Percentiles rank a stretch among this genome's conserved stretches.
These are phyloP conservation scores for Catalaphyllia jardinei DNA, from an alignment of 64 coral and sea anemone genomes.

Conservation along the genomic window DNA sequence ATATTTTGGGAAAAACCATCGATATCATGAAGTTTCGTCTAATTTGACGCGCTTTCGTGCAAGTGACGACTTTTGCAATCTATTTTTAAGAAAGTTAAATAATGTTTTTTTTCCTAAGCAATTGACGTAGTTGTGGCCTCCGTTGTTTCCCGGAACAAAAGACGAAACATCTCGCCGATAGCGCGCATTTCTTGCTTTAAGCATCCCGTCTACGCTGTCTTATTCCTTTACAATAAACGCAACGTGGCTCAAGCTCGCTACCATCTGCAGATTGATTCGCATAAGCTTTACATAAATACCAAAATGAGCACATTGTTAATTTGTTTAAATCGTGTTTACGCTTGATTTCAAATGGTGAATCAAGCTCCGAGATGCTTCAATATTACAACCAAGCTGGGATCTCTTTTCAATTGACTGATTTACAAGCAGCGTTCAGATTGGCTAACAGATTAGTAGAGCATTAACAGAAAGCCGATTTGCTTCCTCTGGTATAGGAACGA, in stretches of 20 bases:
- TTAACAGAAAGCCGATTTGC: conserved; percentile 14
- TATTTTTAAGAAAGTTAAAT: conserved; percentile 34
- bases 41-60: conserved; percentile 14
- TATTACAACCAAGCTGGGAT: conserved; percentile 7
- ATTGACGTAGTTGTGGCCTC: conserved; percentile 27
- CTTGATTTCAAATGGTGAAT: conserved; percentile 24
- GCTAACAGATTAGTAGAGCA: not conserved
- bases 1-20: not conserved
- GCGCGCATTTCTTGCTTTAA: not conserved
- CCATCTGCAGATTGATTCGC: conserved; percentile 1
- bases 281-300: conserved; percentile 12
- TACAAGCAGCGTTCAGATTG: not conserved
- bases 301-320: conserved; percentile 13
- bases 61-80: not conserved
- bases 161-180: conserved; percentile 9
- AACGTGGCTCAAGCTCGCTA: conserved; percentile 1
- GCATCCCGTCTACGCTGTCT: not conserved
- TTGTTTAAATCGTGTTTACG: conserved; percentile 31
- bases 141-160: conserved; percentile 38
- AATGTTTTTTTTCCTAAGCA: not conserved
- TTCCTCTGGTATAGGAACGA: not conserved
- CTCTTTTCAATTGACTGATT: conserved; percentile 25
- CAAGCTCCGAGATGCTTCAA: conserved; percentile 13
- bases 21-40: not conserved
- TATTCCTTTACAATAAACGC: conserved; percentile 15